Evolutionary conservation across 2,888 invertebrate species (phyloP), one percentile per base, ranked within the genome.

Genomic region (Phorcus lineatus): DNA sequence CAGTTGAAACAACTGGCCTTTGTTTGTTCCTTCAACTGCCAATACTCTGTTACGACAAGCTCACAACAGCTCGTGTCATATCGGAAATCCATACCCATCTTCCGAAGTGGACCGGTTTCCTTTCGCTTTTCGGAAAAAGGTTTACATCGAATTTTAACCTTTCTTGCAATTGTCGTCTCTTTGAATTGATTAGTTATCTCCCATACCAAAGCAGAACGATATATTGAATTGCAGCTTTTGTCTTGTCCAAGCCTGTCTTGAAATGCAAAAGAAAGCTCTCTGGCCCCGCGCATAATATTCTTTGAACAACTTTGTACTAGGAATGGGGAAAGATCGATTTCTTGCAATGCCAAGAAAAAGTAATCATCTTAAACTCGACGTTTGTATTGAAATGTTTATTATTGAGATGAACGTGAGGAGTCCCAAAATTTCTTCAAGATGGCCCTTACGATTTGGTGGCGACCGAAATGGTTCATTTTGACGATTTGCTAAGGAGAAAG

Each of bases 271-370:
- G 19, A 36, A 36, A 36, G 28, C 36, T 70, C 36, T 70, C 36
- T 13, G 36, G 19, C 19, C n/a, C 70, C 19, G 40, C 19, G 13
- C 70, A 70, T 70, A 70, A 70, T 70, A 70, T 70, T 70, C 70
- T 40, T 70, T 70, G 36, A 70, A 70, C 70, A 70, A 70, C 70
- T 70, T 70, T 70, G 70, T 70, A 70, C 70, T 70, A 16, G 36
- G 70, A 70, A 70, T 9, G 57, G 57, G 70, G 11, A 36, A 36
- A n/a, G 70, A 70, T 70, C 70, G 70, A 70, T 70, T 19, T 17
- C 19, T 31, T 19, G 19, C 36, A 70, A 70, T 36, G 31, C 70
- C 70, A 31, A 70, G 70, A 40, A 70, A 70, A 70, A 31, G 40
- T n/a, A 70, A 70, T 70, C 70, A 70, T 70, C 36, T 70, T 40